Evolutionary conservation across 2,113 vertebrate species (phyloP).

Genomic region (Strix uralensis): DNA sequence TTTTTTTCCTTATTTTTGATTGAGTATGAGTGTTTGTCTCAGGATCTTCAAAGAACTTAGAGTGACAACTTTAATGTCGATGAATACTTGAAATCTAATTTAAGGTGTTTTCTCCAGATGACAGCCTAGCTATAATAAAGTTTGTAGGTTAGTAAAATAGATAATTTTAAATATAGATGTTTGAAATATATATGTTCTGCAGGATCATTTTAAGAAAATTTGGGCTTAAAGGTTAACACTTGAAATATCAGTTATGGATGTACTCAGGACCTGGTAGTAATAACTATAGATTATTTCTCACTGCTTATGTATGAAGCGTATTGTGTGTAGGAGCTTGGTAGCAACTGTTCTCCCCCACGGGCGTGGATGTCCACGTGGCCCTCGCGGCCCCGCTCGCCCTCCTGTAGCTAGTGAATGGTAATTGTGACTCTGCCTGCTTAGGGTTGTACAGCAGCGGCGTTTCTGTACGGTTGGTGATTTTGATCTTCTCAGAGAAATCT

Average conservation of each 20-base stretch:
- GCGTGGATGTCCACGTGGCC: rapidly evolving
- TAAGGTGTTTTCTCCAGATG: conserved; percentile 5
- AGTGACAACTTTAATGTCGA: neutral
- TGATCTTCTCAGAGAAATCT: neutral
- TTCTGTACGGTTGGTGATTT: neutral
- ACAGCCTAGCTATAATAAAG: conserved; percentile 13
- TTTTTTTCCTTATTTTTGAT: neutral
- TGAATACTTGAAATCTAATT: conserved; percentile 37
- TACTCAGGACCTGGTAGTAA: conserved; percentile 48
- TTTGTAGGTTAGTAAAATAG: neutral
- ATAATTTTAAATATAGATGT: neutral
- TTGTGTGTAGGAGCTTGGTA: neutral
- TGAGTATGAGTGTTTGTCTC: neutral
- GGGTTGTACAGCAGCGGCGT: neutral
- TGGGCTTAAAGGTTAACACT: neutral
- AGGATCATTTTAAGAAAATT: neutral
- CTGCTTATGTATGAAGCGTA: neutral
- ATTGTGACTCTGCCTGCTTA: neutral
- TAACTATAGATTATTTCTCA: neutral
- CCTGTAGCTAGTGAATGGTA: neutral
- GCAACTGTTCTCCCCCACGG: neutral
- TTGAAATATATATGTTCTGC: neutral
- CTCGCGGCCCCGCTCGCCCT: rapidly evolving
- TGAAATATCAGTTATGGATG: neutral
- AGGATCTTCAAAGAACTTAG: neutral